Evolutionary conservation across 2,797 vertebrate species (phyloP).

Genomic region (Cuniculus paca): DNA sequence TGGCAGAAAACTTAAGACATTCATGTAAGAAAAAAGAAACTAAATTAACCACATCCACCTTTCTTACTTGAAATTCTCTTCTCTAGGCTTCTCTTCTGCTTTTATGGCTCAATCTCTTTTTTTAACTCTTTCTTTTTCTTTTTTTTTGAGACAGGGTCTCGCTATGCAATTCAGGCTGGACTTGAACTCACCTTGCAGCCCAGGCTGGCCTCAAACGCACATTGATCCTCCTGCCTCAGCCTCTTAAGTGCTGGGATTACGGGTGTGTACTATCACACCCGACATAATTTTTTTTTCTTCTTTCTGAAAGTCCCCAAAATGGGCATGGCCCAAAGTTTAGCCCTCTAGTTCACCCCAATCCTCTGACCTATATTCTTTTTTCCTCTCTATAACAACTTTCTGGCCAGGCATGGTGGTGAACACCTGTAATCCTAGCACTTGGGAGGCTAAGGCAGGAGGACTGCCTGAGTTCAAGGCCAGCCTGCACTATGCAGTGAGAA

Average conservation of each 20-base stretch:
- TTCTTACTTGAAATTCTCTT: slow-evolving; percentile 52
- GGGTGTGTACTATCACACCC: no score
- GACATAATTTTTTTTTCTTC: not conserved
- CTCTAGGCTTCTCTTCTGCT: slow-evolving; percentile 12
- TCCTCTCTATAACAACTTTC: not conserved
- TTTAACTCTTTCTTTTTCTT: not conserved
- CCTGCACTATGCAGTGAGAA: not conserved
- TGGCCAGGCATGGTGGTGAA: not conserved
- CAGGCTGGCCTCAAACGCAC: no score
- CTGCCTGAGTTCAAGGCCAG: not conserved
- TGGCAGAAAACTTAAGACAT: slow-evolving; percentile 7
- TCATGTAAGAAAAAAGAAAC: slow-evolving; percentile 6
- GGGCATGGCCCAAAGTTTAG: not conserved
- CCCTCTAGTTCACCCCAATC: not conserved
- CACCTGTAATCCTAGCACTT: not conserved
- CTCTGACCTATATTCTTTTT: not conserved
- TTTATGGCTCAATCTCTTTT: slow-evolving; percentile 7
- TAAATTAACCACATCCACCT: not conserved
- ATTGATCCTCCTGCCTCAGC: no score
- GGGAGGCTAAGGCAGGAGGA: not conserved
- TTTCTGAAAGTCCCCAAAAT: slow-evolving; percentile 30
- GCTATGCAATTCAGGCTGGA: no score
- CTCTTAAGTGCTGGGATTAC: no score
- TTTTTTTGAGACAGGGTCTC: no score
- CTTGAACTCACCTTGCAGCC: no score